Evolutionary conservation across 1,140 invertebrate species (phyloP), one percentile per base, ranked within the genome.

Genomic region (Hyposmocoma kahamanoa): DNA sequence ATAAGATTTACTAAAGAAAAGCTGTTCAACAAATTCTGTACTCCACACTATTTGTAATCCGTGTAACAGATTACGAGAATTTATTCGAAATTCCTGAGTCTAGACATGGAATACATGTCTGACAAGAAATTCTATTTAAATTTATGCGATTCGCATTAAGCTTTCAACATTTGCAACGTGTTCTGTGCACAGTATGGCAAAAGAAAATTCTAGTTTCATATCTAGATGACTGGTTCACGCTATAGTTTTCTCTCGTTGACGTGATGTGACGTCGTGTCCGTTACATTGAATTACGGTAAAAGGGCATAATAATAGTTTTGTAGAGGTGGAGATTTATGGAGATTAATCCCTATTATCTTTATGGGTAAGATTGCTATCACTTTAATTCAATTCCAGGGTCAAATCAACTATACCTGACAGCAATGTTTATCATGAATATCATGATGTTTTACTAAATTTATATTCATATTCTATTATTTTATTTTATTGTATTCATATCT

Each of bases 71-170:
- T 36, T 36, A 36, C 18, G 32, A 36, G 50, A 42, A 46, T 53
- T 39, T 48, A 52, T 53, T 49, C 52, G 41, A 22, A 39, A 45
- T 49, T 57, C 41, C 42, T 19, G 13, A 20, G 46, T 47, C 52
- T 43, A 53, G 51, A 51, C 49, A 9, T 18, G 24, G 11, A 1
- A 17, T 58, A 54, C 46, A 53, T 54, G 56, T 51, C 47, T 45
- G 51, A 49, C 28, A 53, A 67, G 60, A 66, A 67, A 67, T 67
- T 65, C 64, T 70, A 69, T 72, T 69, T 62, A 56, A 36, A 36
- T 36, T 36, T 36, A 36, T 62, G 54, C 51, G 52, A 58, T 49
- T 59, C 39, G 53, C 49, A 54, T 58, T 56, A 57, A 47, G 53
- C 58, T 59, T 61, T 58, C 54, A 55, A 56, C 56, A 54, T 50